These are phyloP conservation scores for Beroe forskalii DNA, from an alignment of 37 sponge, comb jelly and placozoan genomes.

Conservation along the genomic window DNA sequence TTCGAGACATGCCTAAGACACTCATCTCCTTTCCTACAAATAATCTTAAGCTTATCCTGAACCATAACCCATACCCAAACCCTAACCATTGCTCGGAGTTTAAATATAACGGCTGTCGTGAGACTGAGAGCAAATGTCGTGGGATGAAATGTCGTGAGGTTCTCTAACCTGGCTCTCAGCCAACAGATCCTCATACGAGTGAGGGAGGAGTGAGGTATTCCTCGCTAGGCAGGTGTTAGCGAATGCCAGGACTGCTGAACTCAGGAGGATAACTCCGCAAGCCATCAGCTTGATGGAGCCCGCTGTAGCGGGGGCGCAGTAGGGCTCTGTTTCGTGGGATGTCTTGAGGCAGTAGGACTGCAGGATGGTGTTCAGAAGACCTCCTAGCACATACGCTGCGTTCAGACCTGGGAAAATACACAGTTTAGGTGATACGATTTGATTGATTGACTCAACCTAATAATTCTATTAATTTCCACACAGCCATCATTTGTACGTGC, in stretches of 20 bases:
- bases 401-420: slow-evolving; percentile 32
- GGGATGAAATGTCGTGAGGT: too few species aligned
- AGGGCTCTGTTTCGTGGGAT: neutral
- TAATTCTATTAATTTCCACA: too few species aligned
- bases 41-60: too few species aligned
- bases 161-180: neutral
- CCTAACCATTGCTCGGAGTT: too few species aligned
- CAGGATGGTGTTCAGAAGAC: neutral
- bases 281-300: neutral
- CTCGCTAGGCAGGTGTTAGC: slow-evolving; percentile 9
- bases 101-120: too few species aligned
- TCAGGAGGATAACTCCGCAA: neutral
- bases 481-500: too few species aligned
- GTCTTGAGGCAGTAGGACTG: neutral
- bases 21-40: too few species aligned
- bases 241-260: neutral
- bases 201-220: neutral
- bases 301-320: neutral
- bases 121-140: too few species aligned
- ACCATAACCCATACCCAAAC: too few species aligned
- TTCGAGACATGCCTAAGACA: too few species aligned
- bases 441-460: too few species aligned
- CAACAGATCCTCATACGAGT: neutral
- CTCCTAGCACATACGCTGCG: slow-evolving; percentile 1
- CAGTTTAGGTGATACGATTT: too few species aligned